Base-by-base conservation (phyloP, 1,140 invertebrate genomes). In the Pissodes strobi region DNA sequence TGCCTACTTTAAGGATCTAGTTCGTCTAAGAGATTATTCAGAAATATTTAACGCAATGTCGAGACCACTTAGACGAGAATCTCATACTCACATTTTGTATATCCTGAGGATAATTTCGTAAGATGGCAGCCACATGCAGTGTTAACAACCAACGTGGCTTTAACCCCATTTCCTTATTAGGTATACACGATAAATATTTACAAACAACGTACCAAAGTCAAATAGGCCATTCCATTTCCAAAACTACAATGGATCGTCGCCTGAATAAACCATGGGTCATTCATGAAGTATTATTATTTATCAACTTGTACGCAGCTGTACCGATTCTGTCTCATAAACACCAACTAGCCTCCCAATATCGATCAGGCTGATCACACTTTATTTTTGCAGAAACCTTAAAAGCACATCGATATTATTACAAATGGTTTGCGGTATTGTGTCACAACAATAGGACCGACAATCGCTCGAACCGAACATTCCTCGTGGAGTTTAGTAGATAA, bases 321-420 rank as follows among this genome's bases (percentile, higher is more conserved):
- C 53, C 19, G 34, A 41, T 53, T 43, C 22, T 41, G 38, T 30
- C 58, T 49, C 51, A 55, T 63, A 48, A 64, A 64, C 39, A 64
- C 34, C 49, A 41, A 45, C 61, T 34, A 56, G 63, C 63, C 63
- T 63, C 15, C 53, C 53, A 57, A 64, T 64, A 64, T 63, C 60
- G 49, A 55, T 27, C 53, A n/a, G n/a, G 39, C 39, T 43, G 55
- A 58, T 58, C 51, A 61, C 59, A 30, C 46, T 61, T 37, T 65
- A 65, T 65, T 65, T 65, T 65, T 59, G 62, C 63, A 52, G 63
- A 71, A 71, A 71, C 67, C 70, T 71, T 68, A 71, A 71, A 71
- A 65, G 70, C 67, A 64, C 70, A 71, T 71, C 70, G 70, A 71
- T 71, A 71, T 71, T 71, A 68, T 71, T 71, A 71, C 70, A 71